Evolutionary conservation across 2,797 vertebrate genomes (phyloP).

Genomic region (Threskiornis aethiopicus): DNA sequence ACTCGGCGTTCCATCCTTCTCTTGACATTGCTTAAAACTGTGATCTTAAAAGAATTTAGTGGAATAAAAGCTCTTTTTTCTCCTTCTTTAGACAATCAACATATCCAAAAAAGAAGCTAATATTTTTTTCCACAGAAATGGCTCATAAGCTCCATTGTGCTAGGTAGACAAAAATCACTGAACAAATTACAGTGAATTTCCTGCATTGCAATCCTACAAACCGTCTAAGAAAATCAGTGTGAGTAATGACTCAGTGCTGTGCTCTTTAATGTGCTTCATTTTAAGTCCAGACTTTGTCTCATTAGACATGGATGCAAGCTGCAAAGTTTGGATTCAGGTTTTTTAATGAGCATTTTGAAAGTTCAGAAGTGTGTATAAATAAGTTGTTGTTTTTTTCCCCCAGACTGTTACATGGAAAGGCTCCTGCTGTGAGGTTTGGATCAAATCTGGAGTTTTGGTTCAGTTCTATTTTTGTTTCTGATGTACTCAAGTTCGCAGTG

Average conservation of each 20-base stretch:
- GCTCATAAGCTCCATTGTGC: neutral
- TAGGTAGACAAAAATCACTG: neutral
- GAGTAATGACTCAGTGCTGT: neutral
- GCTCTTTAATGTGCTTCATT: neutral
- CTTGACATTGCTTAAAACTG: neutral
- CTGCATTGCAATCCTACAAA: neutral
- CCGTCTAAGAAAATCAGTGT: neutral
- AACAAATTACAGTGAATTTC: slow-evolving; percentile 1
- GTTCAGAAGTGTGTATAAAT: neutral
- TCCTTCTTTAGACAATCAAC: neutral
- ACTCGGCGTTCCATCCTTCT: neutral
- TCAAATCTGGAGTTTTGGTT: neutral
- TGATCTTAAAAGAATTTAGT: neutral
- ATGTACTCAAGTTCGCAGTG: neutral
- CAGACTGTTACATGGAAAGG: neutral
- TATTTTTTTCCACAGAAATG: neutral
- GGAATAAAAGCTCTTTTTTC: neutral
- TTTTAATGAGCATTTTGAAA: slow-evolving; percentile 1
- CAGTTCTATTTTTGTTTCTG: slow-evolving; percentile 39
- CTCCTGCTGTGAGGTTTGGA: slow-evolving; percentile 43
- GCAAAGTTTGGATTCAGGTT: neutral
- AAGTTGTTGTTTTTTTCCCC: neutral
- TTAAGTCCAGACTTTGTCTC: neutral
- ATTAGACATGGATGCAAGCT: neutral
- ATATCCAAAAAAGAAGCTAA: neutral